These are phyloP conservation scores for Petrocephalus zakoni DNA, from an alignment of 2,113 vertebrate genomes.

Conservation along the genomic window DNA sequence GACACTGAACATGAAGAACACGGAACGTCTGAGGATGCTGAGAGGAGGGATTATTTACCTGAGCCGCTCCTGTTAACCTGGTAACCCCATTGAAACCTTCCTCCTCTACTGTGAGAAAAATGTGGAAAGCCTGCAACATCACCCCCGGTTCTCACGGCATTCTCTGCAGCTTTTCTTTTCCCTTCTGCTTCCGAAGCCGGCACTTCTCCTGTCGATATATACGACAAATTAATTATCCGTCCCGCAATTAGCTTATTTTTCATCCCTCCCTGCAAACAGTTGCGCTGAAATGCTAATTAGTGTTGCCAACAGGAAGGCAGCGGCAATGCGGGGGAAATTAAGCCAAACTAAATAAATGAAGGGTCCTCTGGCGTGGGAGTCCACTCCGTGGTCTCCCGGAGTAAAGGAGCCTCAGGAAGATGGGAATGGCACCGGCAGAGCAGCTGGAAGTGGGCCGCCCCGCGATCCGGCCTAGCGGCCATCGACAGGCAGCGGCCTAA, in stretches of 20 bases:
- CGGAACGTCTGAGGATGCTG: neutral
- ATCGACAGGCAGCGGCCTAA: neutral
- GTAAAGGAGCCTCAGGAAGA: neutral
- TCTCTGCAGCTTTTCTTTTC: neutral
- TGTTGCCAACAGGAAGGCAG: conserved; percentile 19
- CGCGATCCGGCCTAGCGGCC: neutral
- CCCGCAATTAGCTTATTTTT: conserved; percentile 31
- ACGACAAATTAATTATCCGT: conserved; percentile 32
- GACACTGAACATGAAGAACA: neutral
- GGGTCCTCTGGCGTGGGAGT: neutral
- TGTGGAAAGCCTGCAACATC: neutral
- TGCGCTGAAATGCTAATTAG: conserved; percentile 24
- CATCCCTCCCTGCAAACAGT: neutral
- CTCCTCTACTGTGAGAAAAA: too few relatives aligned
- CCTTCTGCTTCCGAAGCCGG: neutral
- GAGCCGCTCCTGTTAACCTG: too few relatives aligned
- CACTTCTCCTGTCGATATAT: conserved; percentile 22
- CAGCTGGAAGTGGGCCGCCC: neutral
- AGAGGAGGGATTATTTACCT: too few relatives aligned
- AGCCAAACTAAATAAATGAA: conserved; percentile 17
- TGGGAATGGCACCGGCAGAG: neutral
- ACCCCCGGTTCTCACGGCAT: neutral
- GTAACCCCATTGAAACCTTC: too few relatives aligned
- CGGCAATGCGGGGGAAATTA: conserved; percentile 22
- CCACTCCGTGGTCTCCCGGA: neutral